Evolutionary conservation across 2,113 vertebrate species (phyloP).

Genomic region (Castor canadensis): DNA sequence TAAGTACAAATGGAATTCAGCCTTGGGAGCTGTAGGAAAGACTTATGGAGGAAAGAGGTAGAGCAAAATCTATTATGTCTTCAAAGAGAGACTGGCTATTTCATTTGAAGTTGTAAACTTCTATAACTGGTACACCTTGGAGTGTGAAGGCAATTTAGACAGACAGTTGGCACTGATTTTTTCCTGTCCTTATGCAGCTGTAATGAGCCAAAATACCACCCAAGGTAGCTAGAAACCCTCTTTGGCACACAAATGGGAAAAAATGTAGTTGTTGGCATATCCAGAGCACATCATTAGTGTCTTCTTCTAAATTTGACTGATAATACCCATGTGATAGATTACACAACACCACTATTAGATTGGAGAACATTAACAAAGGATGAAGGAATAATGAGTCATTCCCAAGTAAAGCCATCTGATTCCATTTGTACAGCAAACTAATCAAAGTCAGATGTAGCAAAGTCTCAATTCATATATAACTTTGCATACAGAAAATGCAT

Average conservation of each 20-base stretch:
- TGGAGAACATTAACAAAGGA: constrained; percentile 50
- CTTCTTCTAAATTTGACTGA: background rate
- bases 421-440: background rate
- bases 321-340: constrained; percentile 5
- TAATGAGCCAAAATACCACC: background rate
- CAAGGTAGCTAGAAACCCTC: constrained; percentile 31
- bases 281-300: background rate
- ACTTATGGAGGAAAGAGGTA: background rate
- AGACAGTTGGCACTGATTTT: background rate
- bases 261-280: background rate
- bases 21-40: background rate
- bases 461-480: background rate
- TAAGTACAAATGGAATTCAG: background rate
- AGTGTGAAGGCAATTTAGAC: background rate
- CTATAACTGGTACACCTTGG: background rate
- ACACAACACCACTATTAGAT: constrained; percentile 46
- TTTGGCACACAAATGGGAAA: background rate
- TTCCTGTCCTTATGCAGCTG: background rate
- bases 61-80: background rate
- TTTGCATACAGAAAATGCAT: background rate
- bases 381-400: constrained; percentile 46
- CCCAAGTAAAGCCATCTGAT: constrained; percentile 26
- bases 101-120: background rate
- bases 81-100: background rate
- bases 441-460: constrained; percentile 41